These are phyloP conservation scores for Sapajus apella DNA, from an alignment of 2,113 vertebrate species.

Conservation along the genomic window DNA sequence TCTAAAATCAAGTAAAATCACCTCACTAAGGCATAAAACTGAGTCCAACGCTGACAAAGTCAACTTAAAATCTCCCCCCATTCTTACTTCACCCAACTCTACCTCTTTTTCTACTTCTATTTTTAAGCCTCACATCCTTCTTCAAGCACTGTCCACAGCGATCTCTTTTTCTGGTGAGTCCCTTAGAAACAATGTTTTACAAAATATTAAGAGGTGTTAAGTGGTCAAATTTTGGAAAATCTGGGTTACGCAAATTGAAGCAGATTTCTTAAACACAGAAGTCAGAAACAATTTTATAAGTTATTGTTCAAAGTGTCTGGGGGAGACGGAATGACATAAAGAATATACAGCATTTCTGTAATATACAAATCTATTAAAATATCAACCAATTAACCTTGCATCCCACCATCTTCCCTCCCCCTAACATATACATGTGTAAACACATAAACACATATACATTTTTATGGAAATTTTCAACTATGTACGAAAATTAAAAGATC, in stretches of 20 bases:
- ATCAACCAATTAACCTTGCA: not conserved
- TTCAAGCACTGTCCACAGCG: not conserved
- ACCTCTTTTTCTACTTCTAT: not conserved
- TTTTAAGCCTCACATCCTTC: not conserved
- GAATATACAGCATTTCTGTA: not conserved
- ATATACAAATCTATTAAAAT: not conserved
- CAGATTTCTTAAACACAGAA: not conserved
- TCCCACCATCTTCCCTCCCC: not conserved
- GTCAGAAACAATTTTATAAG: not conserved
- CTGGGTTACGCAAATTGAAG: not conserved
- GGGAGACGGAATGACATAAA: not conserved
- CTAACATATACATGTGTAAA: not conserved
- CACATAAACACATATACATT: not conserved
- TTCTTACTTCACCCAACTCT: not conserved
- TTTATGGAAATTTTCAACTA: not conserved
- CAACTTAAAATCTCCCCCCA: not conserved
- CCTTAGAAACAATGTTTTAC: not conserved
- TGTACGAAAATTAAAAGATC: not conserved
- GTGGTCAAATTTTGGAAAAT: not conserved
- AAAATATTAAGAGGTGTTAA: not conserved
- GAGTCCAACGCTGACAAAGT: not conserved
- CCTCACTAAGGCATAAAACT: not conserved
- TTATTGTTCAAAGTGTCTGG: not conserved
- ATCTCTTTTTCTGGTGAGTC: not conserved
- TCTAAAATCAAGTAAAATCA: conserved; percentile 51